Evolutionary conservation across 1,140 invertebrate genomes (phyloP).

Genomic region (Calosoma granatense): DNA sequence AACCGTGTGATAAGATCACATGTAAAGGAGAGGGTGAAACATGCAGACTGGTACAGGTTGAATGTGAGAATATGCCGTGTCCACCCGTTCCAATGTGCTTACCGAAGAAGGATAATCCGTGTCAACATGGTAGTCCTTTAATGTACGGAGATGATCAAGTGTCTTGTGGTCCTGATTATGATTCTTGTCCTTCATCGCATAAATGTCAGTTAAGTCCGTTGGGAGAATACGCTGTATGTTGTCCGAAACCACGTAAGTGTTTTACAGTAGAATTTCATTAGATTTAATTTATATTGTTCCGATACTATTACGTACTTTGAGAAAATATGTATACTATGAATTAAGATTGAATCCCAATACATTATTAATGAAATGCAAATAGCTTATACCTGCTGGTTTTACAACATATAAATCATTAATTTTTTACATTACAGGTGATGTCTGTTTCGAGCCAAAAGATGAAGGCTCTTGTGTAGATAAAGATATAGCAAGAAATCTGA

Average conservation of each 20-base stretch:
- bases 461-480: slow-evolving; percentile 41
- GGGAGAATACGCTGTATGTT: slow-evolving; percentile 69
- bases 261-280: too few relatives aligned
- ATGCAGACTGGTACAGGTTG: slow-evolving; percentile 43
- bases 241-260: slow-evolving; percentile 66
- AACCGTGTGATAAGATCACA: slow-evolving; percentile 62
- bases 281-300: background rate
- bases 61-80: slow-evolving; percentile 46
- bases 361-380: too few relatives aligned
- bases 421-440: slow-evolving; percentile 46
- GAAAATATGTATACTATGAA: too few relatives aligned
- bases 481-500: slow-evolving; percentile 37
- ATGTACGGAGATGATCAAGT: slow-evolving; percentile 45
- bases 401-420: background rate
- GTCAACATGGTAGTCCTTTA: slow-evolving; percentile 52
- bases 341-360: too few relatives aligned
- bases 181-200: slow-evolving; percentile 69
- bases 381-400: too few relatives aligned
- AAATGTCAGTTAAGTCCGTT: slow-evolving; percentile 73
- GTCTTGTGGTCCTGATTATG: slow-evolving; percentile 60
- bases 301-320: too few relatives aligned
- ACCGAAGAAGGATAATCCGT: slow-evolving; percentile 65
- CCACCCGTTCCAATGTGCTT: slow-evolving; percentile 69
- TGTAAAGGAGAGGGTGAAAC: slow-evolving; percentile 61
- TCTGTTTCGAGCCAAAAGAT: slow-evolving; percentile 68